Conservation (phyloP, 2,113 vertebrate genomes). For the Brachionichthys hirsutus region DNA sequence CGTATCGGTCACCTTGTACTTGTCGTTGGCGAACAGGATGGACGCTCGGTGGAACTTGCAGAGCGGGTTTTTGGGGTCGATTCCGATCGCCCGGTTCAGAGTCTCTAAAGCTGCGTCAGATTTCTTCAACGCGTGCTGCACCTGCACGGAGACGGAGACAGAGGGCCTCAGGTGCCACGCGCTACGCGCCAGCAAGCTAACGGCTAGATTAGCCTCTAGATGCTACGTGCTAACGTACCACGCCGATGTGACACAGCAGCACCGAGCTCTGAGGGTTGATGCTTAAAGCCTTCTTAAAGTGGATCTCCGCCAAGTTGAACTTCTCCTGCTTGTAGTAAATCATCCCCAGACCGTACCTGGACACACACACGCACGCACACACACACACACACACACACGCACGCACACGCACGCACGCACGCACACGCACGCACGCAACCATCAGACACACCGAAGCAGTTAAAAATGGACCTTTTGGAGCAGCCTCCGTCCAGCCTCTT, state of each 20-base stretch:
- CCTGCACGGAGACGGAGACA: conserved; percentile 80
- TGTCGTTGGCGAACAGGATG: conserved; percentile 97
- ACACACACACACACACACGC: neutral
- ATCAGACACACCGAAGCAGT: too few relatives aligned
- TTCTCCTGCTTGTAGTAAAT: conserved; percentile 99
- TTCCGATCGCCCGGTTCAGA: conserved; percentile 92
- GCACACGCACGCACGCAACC: too few relatives aligned
- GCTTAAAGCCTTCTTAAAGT: conserved; percentile 98
- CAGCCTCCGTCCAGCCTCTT: too few relatives aligned
- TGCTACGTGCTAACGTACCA: conserved; percentile 77
- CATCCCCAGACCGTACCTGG: conserved; percentile 97
- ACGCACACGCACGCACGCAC: neutral
- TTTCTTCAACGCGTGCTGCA: conserved; percentile 96
- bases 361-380: neutral
- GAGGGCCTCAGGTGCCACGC: too few relatives aligned
- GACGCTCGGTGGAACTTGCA: conserved; percentile 99
- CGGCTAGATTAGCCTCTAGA: too few relatives aligned
- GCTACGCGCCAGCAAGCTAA: conserved; percentile 1
- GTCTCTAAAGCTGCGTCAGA: conserved; percentile 97
- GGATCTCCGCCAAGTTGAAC: conserved; percentile 97
- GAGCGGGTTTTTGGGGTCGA: conserved; percentile 97
- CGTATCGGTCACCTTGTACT: conserved; percentile 87
- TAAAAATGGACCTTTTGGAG: too few relatives aligned
- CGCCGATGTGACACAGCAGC: conserved; percentile 96
- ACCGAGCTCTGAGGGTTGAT: conserved; percentile 99